A percentile compares a stretch with the other conserved stretches of the same genome.
phyloP scores from a whole-genome alignment of 2,113 vertebrate species.

The Mobula hypostoma region DNA sequence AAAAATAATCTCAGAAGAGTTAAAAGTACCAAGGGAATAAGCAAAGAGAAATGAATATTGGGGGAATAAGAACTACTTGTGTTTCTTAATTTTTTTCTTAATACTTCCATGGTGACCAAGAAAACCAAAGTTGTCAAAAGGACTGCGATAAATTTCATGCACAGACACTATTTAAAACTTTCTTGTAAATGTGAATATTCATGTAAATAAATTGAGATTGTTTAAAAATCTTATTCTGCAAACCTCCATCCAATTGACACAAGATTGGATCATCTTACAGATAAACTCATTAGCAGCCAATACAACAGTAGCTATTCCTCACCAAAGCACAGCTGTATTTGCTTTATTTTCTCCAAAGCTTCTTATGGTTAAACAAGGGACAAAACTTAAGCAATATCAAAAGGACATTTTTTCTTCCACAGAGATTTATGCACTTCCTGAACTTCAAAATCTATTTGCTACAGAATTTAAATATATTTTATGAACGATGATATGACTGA shows the following conservation, averaged over 20 bases:
- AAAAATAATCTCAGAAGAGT: not conserved
- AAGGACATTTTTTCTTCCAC: too few relatives aligned
- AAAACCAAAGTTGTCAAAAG: not conserved
- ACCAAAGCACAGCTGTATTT: not conserved
- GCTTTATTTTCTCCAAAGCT: not conserved
- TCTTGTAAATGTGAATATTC: conserved; percentile 33
- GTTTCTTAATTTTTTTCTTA: not conserved
- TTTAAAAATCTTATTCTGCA: conserved; percentile 43
- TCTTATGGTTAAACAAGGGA: not conserved
- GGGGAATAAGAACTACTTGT: not conserved
- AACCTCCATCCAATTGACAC: conserved; percentile 46
- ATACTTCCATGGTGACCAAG: not conserved
- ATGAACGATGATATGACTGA: not conserved
- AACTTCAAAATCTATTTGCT: not conserved
- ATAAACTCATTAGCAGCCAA: conserved; percentile 45
- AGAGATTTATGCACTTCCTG: not conserved
- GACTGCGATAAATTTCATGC: not conserved
- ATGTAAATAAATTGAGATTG: conserved; percentile 49
- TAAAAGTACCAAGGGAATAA: not conserved
- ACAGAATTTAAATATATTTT: not conserved
- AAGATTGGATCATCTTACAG: conserved; percentile 36
- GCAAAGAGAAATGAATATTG: not conserved
- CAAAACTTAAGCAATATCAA: not conserved
- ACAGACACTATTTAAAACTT: not conserved
- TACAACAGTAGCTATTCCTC: conserved; percentile 46